A percentile compares a stretch with the other conserved stretches of the same genome.
Evolutionary conservation across 2,888 invertebrate genomes (phyloP).

Genomic region (Acleris sparsana): DNA sequence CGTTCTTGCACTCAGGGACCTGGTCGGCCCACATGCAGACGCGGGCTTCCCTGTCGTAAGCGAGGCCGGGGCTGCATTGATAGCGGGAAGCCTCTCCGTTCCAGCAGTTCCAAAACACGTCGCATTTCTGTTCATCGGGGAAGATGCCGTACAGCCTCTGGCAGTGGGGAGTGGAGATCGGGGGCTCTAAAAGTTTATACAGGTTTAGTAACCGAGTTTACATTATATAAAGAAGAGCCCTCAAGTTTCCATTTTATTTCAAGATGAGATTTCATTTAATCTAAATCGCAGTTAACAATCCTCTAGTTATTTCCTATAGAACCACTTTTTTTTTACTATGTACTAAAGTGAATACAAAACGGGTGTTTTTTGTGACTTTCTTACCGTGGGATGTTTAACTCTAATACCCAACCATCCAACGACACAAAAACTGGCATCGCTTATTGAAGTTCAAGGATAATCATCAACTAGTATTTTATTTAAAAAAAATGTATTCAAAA

Average conservation of each 20-base stretch:
- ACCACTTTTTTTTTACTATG: too few relatives aligned
- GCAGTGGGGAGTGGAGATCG: conserved; percentile 93
- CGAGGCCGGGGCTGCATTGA: conserved; percentile 96
- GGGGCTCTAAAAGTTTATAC: conserved; percentile 85
- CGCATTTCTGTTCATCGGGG: conserved; percentile 93
- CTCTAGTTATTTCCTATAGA: too few relatives aligned
- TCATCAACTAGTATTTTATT: conserved; percentile 9
- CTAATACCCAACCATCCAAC: too few relatives aligned
- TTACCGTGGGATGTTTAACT: too few relatives aligned
- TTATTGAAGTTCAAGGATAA: conserved; percentile 17
- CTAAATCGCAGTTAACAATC: too few relatives aligned
- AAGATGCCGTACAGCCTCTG: conserved; percentile 95
- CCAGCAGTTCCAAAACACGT: conserved; percentile 99
- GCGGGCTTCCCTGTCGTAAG: conserved; percentile 96
- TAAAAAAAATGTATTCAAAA: conserved; percentile 16
- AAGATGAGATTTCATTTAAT: too few relatives aligned
- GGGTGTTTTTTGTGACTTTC: too few relatives aligned
- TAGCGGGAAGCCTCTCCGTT: conserved; percentile 96
- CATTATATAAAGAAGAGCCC: background rate
- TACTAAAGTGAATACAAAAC: too few relatives aligned
- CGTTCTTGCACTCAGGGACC: conserved; percentile 94
- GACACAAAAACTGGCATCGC: background rate
- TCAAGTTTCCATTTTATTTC: too few relatives aligned
- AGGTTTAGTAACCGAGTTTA: conserved; percentile 1
- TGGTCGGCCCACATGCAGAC: conserved; percentile 99